These are phyloP conservation scores for Drosophila murphyi DNA, from an alignment of 1,140 invertebrate species.

Conservation along the genomic window DNA sequence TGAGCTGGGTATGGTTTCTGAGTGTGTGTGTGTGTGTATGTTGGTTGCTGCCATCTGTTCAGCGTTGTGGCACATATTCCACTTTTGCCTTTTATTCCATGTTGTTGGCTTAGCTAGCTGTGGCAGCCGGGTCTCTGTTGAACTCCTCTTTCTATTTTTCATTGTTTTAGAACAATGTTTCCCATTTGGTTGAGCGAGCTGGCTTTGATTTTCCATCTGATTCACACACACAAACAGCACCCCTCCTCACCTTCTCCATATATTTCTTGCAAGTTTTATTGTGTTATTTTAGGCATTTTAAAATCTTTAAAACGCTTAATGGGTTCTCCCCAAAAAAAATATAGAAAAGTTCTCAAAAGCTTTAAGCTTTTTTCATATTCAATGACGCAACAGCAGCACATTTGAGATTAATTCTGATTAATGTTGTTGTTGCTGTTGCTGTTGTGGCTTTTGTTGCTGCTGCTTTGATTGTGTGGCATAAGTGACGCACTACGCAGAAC, in stretches of 20 bases:
- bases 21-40: neutral
- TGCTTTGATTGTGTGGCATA: neutral
- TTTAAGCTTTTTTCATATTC: slow-evolving; percentile 13
- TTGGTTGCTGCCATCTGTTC: slow-evolving; percentile 75
- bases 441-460: neutral
- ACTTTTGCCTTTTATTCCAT: slow-evolving; percentile 81
- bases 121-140: slow-evolving; percentile 3
- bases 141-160: slow-evolving; percentile 38
- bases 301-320: slow-evolving; percentile 13
- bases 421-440: slow-evolving; percentile 2
- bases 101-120: slow-evolving; percentile 35
- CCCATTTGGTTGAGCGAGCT: slow-evolving; percentile 63
- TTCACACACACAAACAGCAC: slow-evolving; percentile 27
- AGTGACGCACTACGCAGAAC: neutral
- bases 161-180: slow-evolving; percentile 80
- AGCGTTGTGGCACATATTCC: slow-evolving; percentile 78
- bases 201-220: slow-evolving; percentile 71
- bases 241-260: neutral
- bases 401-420: neutral
- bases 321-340: slow-evolving; percentile 5
- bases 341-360: neutral
- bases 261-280: slow-evolving; percentile 16
- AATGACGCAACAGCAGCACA: neutral
- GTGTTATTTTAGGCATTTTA: slow-evolving; percentile 31
- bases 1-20: neutral